Evolutionary conservation across 2,113 vertebrate genomes (phyloP).

Genomic region (Tragelaphus strepsiceros): DNA sequence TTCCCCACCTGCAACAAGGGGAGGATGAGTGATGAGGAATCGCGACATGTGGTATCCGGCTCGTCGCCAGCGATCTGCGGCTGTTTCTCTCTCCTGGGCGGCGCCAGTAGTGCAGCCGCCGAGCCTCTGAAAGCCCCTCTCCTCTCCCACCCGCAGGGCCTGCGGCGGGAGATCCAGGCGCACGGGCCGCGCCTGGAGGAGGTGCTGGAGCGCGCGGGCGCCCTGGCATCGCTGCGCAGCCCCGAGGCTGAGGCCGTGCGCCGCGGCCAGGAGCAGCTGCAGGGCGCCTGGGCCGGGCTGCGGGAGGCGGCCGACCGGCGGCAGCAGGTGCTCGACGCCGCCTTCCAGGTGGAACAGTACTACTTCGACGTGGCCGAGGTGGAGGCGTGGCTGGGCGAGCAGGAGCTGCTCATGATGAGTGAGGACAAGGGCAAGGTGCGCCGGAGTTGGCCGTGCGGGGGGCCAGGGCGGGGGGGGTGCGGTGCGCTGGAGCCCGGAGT

Average conservation of each 20-base stretch:
- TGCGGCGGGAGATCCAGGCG: constrained; percentile 91
- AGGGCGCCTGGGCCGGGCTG: constrained; percentile 84
- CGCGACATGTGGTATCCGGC: not conserved
- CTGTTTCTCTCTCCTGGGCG: not conserved
- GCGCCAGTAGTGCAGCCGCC: accelerated
- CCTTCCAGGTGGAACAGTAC: constrained; percentile 94
- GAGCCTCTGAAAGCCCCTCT: accelerated
- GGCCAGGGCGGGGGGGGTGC: not conserved
- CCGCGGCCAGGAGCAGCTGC: constrained; percentile 84
- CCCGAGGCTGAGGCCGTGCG: constrained; percentile 85
- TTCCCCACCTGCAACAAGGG: not conserved
- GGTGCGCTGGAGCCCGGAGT: not conserved
- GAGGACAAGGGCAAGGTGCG: constrained; percentile 95
- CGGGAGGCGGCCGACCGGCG: constrained; percentile 86
- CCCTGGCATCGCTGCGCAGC: constrained; percentile 87
- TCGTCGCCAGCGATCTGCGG: accelerated
- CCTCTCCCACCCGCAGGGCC: constrained; percentile 74
- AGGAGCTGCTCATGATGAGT: constrained; percentile 95
- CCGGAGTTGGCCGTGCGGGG: not conserved
- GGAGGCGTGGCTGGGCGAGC: constrained; percentile 94
- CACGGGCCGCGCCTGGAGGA: constrained; percentile 87
- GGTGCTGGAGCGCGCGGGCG: constrained; percentile 85
- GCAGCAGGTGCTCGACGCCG: constrained; percentile 88
- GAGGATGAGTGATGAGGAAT: not conserved
- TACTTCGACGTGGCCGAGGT: constrained; percentile 93